Conservation (phyloP, 2,797 vertebrate species). For the Falco rusticolus region DNA sequence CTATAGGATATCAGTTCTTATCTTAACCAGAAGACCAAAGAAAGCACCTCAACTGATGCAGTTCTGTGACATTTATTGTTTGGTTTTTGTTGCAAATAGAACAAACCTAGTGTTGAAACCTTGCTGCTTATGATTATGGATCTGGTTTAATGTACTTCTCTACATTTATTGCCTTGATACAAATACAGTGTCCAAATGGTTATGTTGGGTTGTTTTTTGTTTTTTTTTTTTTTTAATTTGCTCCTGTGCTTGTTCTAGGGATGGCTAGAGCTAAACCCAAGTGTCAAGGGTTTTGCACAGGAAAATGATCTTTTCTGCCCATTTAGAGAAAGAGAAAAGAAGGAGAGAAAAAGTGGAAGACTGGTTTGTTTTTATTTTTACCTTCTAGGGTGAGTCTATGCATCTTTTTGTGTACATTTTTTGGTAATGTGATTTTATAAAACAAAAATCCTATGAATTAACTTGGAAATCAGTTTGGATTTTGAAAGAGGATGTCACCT, state of each 20-base stretch:
- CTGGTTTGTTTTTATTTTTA: neutral
- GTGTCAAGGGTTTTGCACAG: neutral
- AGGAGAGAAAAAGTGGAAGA: rapidly evolving
- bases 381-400: neutral
- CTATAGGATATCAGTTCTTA: neutral
- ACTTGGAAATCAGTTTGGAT: neutral
- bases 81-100: neutral
- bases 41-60: neutral
- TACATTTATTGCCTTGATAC: neutral
- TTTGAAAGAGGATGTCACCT: neutral
- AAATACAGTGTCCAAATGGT: neutral
- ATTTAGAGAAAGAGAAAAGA: too few species aligned
- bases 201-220: neutral
- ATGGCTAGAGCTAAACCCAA: neutral
- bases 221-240: neutral
- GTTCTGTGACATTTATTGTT: neutral
- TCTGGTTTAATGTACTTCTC: neutral
- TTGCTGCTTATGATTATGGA: neutral
- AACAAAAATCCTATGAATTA: neutral
- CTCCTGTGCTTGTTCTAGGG: neutral
- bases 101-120: neutral
- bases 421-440: neutral
- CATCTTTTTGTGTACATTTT: neutral
- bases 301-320: neutral
- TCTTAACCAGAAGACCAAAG: neutral